phyloP scores from a whole-genome alignment of 2,888 invertebrate species.

The Drosophila antonietae region DNA sequence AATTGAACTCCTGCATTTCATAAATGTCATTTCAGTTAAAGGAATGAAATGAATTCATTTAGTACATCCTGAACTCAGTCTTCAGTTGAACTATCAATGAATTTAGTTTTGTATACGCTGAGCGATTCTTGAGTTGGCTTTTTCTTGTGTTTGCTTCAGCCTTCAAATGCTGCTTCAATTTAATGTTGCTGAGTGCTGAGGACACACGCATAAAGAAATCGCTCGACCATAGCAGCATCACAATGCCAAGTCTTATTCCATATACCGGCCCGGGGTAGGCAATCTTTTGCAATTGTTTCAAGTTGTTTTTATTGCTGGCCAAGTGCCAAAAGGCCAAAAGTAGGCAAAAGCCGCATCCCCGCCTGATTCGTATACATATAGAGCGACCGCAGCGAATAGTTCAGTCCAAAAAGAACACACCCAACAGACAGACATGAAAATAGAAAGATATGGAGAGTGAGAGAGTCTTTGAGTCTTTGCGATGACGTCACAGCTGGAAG shows the following conservation, averaged over 20 bases:
- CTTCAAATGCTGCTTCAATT: background rate
- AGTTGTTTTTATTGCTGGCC: conserved; percentile 51
- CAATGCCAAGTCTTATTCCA: conserved; percentile 4
- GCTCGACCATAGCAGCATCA: conserved; percentile 31
- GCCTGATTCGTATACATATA: conserved; percentile 29
- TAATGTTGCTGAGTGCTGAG: conserved; percentile 9
- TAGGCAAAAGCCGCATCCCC: conserved; percentile 24
- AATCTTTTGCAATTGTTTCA: conserved; percentile 58
- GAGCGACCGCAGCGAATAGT: conserved; percentile 32
- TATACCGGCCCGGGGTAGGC: conserved; percentile 30
- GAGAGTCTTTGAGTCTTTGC: conserved; percentile 23
- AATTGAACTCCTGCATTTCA: too few relatives aligned
- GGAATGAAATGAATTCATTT: background rate
- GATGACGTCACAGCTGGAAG: conserved; percentile 62
- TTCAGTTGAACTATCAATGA: background rate
- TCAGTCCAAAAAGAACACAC: conserved; percentile 43
- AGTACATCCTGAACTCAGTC: too few relatives aligned
- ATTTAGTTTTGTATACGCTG: background rate
- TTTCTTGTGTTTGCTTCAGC: conserved; percentile 3
- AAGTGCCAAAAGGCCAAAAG: conserved; percentile 51
- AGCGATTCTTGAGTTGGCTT: background rate
- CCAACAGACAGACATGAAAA: conserved; percentile 17
- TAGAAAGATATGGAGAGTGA: conserved; percentile 5
- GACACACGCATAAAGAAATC: conserved; percentile 32
- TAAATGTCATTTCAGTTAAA: background rate